These are phyloP conservation scores for Aratinga solstitialis DNA, from an alignment of 2,797 vertebrate species.

Conservation along the genomic window DNA sequence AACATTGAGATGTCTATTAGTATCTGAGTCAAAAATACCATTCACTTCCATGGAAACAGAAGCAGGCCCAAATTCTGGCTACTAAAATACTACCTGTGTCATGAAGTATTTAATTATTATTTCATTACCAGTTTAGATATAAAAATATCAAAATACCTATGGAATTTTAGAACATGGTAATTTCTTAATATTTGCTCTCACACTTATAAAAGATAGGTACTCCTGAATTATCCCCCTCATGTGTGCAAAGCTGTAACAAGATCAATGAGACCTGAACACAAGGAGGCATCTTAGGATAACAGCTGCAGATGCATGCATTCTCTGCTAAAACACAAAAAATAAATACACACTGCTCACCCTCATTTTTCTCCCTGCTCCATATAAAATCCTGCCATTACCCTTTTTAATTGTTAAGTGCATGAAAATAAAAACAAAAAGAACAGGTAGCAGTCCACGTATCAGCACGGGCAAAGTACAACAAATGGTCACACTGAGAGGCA, in stretches of 20 bases:
- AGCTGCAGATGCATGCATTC: conserved; percentile 42
- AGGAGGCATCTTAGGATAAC: conserved; percentile 73
- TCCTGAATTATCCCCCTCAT: not conserved
- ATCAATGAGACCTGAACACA: conserved; percentile 70
- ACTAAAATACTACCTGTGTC: not conserved
- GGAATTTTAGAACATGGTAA: not conserved
- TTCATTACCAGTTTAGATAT: not conserved
- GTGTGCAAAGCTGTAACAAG: conserved; percentile 51
- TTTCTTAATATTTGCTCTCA: conserved; percentile 12
- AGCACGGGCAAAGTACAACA: not conserved
- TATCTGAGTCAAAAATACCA: conserved; percentile 13
- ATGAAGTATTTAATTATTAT: not conserved
- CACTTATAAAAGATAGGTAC: not conserved
- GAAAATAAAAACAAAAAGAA: not conserved
- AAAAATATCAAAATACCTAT: not conserved
- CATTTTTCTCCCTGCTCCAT: not conserved
- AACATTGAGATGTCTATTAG: not conserved
- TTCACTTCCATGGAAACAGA: conserved; percentile 28
- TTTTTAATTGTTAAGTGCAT: not conserved
- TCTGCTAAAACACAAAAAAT: not conserved
- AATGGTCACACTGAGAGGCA: not conserved
- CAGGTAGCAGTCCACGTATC: not conserved
- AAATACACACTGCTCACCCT: not conserved
- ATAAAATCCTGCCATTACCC: not conserved
- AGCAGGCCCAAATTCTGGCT: not conserved